Conservation (phyloP, 2,888 invertebrate species). For the Elaeidobius kamerunicus region DNA sequence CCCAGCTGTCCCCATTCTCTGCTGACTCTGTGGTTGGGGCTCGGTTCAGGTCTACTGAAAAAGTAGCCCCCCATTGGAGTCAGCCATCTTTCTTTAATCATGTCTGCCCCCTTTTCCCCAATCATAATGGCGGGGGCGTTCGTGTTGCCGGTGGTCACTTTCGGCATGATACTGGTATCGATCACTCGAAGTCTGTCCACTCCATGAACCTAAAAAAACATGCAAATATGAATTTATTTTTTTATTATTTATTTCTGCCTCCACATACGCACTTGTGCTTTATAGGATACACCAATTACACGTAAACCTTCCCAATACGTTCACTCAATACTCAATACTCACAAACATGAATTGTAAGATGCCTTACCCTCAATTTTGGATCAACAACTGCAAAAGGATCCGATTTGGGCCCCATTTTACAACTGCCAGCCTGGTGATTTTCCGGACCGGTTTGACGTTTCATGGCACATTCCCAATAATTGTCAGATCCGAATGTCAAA, state of each 20-base stretch:
- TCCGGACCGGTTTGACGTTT: conserved; percentile 60
- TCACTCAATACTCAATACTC: too few relatives aligned
- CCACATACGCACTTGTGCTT: too few relatives aligned
- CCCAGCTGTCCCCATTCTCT: conserved; percentile 42
- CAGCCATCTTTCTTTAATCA: conserved; percentile 63
- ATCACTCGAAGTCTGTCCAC: conserved; percentile 64
- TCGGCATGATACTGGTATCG: conserved; percentile 68
- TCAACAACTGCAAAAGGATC: conserved; percentile 61
- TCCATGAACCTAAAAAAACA: conserved; percentile 60
- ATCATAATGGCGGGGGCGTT: conserved; percentile 70
- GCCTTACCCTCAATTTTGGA: conserved; percentile 44
- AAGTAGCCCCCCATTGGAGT: conserved; percentile 48
- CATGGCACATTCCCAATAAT: conserved; percentile 61
- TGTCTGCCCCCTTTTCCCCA: conserved; percentile 63
- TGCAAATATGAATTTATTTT: too few relatives aligned
- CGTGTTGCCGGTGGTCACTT: conserved; percentile 63
- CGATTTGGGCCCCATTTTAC: conserved; percentile 58
- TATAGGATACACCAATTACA: too few relatives aligned
- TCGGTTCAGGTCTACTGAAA: conserved; percentile 43
- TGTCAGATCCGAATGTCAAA: conserved; percentile 65
- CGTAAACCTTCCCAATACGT: too few relatives aligned
- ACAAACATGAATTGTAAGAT: background rate
- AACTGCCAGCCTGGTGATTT: conserved; percentile 64
- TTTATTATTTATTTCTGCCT: too few relatives aligned
- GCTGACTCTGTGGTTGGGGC: conserved; percentile 44